Evolutionary conservation across 2,888 invertebrate species (phyloP), one percentile per base, ranked within the genome.

Genomic region (Drosophila hawaiiensis): DNA sequence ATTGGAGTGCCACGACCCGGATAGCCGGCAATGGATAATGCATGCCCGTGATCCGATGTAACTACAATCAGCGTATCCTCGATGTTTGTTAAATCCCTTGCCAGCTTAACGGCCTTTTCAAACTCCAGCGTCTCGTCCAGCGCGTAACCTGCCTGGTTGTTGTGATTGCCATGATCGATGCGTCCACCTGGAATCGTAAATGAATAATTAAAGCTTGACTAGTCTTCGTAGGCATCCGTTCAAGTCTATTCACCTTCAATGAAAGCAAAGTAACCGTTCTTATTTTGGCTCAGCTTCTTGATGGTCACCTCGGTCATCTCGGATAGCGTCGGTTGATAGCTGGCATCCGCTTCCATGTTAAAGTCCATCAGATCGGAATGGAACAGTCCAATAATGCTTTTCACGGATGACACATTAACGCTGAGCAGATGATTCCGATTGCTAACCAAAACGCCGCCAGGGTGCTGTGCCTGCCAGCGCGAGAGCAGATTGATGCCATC

Each of bases 21-120:
- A 87, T 97, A 97, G 0, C 97, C 97, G 41, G 95, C 95, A 47
- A 96, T 95, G 0, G 95, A 95, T 95, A 97, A 95, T 0, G 96
- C 95, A 81, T 97, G 97, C 0, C 96, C 95, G 90, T 97, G 97
- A 92, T 97, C 97, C 0, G 97, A 94, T 0, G 96, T 96, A 4
- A 96, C 97, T 0, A 98, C 95, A 37, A 97, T 95, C 4, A 98
- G 92, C 0, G 98, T 98, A 41, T 98, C 97, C n/a, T 95, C 93
- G n/a, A 93, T 92, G 56, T 93, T 93, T 0, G 96, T 96, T 82
- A 96, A 86, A 1, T 94, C 91, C 59, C 94, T 89, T 0, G 97
- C 96, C 79, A 93, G 93, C 73, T 94, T 90, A 43, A 97, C 94
- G 2, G 98, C 96, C 85, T 96, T 94, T 61, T 96, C 95, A 85